Conservation (phyloP, 2,888 invertebrate species). For the Drosophila mayaguana region DNA sequence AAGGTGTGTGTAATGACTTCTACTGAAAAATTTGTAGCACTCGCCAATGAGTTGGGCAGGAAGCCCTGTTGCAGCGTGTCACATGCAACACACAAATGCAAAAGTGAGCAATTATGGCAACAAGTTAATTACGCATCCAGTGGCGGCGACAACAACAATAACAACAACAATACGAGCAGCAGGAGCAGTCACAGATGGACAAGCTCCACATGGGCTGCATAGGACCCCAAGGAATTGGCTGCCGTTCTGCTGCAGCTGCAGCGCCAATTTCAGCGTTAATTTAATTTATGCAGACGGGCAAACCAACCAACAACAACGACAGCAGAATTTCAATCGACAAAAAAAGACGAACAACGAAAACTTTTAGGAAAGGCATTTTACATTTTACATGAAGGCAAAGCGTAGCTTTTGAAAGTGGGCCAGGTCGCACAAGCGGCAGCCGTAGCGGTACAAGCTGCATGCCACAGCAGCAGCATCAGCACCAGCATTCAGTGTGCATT, state of each 20-base stretch:
- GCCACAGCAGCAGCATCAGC: conserved; percentile 6
- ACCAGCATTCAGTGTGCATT: conserved; percentile 17
- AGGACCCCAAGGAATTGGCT: conserved; percentile 44
- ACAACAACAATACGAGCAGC: neutral
- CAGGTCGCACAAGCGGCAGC: conserved; percentile 28
- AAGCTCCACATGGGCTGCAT: conserved; percentile 35
- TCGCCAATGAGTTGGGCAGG: conserved; percentile 39
- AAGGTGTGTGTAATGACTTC: conserved; percentile 55
- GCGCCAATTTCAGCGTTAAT: conserved; percentile 50
- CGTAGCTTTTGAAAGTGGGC: conserved; percentile 48
- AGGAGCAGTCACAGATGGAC: conserved; percentile 27
- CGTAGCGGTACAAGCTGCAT: conserved; percentile 17
- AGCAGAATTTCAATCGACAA: conserved; percentile 45
- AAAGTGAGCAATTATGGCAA: conserved; percentile 82
- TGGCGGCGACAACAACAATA: conserved; percentile 1
- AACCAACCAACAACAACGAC: conserved; percentile 26
- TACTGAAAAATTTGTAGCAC: conserved; percentile 45
- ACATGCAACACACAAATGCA: conserved; percentile 69
- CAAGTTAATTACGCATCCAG: conserved; percentile 75
- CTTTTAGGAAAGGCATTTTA: conserved; percentile 50
- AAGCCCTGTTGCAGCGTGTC: conserved; percentile 48
- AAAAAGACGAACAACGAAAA: conserved; percentile 15
- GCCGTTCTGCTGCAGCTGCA: conserved; percentile 39
- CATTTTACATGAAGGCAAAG: conserved; percentile 35
- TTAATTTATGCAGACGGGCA: conserved; percentile 68